phyloP scores from a whole-genome alignment of 2,797 vertebrate species.

The Numenius phaeopus region DNA sequence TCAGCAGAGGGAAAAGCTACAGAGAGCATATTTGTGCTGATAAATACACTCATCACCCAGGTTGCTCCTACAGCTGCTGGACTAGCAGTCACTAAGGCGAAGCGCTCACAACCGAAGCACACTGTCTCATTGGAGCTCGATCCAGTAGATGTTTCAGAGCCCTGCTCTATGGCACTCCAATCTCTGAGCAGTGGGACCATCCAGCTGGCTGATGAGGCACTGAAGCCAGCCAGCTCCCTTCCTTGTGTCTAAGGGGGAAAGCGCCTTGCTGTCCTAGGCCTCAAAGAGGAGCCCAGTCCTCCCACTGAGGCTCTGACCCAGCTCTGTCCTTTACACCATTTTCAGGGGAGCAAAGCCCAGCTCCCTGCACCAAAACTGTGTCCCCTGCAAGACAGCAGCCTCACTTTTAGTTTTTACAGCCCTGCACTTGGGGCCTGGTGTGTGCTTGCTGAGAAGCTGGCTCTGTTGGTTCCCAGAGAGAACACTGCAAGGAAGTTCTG shows the following conservation, averaged over 20 bases:
- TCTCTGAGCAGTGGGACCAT: background rate
- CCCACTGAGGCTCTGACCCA: background rate
- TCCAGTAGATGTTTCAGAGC: background rate
- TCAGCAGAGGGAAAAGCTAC: background rate
- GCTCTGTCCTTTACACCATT: accelerated
- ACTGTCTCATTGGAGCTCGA: accelerated
- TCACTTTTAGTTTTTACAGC: accelerated
- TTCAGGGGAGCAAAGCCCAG: background rate
- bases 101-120: background rate
- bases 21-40: background rate
- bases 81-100: background rate
- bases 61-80: background rate
- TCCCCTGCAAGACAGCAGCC: background rate
- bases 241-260: background rate
- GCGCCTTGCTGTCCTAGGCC: background rate
- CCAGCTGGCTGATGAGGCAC: background rate
- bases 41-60: background rate
- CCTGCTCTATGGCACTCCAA: background rate
- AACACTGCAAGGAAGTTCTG: background rate
- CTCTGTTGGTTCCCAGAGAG: background rate
- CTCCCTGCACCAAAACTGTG: accelerated
- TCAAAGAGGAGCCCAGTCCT: background rate
- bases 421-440: background rate
- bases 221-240: background rate
- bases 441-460: background rate